Conservation (phyloP, 2,113 vertebrate genomes). For the Orientallactaga bullata region DNA sequence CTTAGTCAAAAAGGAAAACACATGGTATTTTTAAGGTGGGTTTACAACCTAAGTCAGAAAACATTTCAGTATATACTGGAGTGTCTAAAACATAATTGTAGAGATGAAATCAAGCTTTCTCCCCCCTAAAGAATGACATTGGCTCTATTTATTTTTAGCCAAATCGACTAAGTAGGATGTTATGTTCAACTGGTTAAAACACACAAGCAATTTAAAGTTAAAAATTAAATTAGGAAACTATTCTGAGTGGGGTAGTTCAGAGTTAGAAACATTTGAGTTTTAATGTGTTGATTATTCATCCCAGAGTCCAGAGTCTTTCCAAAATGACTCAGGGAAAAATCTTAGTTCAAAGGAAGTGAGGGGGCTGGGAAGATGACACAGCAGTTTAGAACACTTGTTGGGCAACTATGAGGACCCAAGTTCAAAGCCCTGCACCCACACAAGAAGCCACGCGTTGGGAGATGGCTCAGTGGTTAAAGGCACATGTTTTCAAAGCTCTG, state of each 20-base stretch:
- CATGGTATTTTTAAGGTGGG: not conserved
- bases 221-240: constrained; percentile 49
- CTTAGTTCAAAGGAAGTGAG: not conserved
- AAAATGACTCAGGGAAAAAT: constrained; percentile 68
- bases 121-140: no score
- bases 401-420: no score
- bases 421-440: no score
- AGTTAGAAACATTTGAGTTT: not conserved
- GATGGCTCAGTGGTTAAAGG: no score
- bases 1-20: not conserved
- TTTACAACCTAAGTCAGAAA: not conserved
- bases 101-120: not conserved
- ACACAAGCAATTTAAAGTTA: constrained; percentile 49
- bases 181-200: not conserved
- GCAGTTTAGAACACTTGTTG: no score
- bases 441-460: no score
- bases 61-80: not conserved
- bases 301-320: constrained; percentile 61
- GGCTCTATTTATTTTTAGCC: not conserved
- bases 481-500: no score
- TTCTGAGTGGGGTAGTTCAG: constrained; percentile 15
- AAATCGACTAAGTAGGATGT: not conserved
- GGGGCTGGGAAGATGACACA: no score
- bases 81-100: constrained; percentile 15
- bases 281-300: constrained; percentile 61